phyloP scores from a whole-genome alignment of 2,113 vertebrate species.

The Megaceryle torquata region DNA sequence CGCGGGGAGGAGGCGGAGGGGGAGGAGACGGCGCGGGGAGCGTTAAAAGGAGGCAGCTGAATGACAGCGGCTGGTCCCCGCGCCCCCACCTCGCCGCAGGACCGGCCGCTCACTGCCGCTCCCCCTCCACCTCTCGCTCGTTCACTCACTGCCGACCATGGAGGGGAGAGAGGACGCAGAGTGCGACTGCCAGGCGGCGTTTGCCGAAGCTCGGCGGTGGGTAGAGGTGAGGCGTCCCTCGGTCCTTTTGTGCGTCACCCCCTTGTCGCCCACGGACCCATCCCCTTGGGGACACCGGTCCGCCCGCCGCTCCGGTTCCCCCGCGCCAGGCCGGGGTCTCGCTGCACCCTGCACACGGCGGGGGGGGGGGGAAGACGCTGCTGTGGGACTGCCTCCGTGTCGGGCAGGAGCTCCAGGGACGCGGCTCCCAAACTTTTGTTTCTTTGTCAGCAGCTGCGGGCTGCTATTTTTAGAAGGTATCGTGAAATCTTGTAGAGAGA shows the following conservation, averaged over 20 bases:
- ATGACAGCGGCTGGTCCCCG: neutral
- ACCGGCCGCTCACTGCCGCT: neutral
- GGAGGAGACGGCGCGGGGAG: neutral
- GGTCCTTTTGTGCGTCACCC: neutral
- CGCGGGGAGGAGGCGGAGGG: neutral
- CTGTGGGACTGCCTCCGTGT: neutral
- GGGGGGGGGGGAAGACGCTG: neutral
- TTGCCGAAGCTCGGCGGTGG: constrained; percentile 86
- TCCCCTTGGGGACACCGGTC: rapidly evolving
- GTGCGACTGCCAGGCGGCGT: constrained; percentile 76
- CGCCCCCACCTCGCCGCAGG: neutral
- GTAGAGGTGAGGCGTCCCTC: constrained; percentile 82
- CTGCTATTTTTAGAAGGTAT: neutral
- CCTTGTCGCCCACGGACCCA: rapidly evolving
- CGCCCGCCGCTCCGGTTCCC: too few relatives aligned
- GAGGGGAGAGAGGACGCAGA: constrained; percentile 80
- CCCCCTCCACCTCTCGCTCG: too few relatives aligned
- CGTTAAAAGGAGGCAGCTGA: constrained; percentile 43
- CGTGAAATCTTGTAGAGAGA: neutral
- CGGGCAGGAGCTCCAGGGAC: neutral
- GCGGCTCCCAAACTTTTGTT: neutral
- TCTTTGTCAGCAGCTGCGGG: neutral
- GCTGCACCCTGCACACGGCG: neutral
- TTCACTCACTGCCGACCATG: constrained; percentile 54
- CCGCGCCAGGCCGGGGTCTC: neutral